A percentile compares a stretch with the other conserved stretches of the same genome.
These are phyloP conservation scores for Lucifuga dentata DNA, from an alignment of 2,113 vertebrate genomes.

Conservation along the genomic window DNA sequence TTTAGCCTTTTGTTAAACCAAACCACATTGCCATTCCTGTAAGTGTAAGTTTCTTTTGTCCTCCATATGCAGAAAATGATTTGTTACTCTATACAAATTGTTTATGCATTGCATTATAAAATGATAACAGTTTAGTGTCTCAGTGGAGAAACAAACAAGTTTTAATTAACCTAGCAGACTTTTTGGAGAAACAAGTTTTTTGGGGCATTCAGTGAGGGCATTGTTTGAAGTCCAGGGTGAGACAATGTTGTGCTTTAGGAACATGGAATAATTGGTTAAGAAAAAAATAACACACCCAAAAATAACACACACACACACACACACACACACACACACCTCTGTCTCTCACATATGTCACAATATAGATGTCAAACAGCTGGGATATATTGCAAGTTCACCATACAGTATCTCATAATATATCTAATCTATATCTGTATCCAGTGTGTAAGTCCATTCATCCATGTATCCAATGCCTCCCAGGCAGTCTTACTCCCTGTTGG, in stretches of 20 bases:
- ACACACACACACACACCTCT: neutral
- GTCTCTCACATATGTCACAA: neutral
- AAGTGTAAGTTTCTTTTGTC: constrained; percentile 7
- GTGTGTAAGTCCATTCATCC: constrained; percentile 27
- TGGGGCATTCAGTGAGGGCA: constrained; percentile 8
- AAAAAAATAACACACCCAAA: too few relatives aligned
- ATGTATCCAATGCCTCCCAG: constrained; percentile 15
- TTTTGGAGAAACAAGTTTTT: constrained; percentile 21
- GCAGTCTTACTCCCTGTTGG: constrained; percentile 20
- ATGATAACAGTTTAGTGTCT: neutral
- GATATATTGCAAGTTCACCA: neutral
- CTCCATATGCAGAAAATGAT: constrained; percentile 22
- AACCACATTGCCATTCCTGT: neutral
- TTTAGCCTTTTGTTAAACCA: neutral
- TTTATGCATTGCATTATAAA: constrained; percentile 22
- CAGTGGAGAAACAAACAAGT: neutral
- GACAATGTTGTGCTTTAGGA: too few relatives aligned
- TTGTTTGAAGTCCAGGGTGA: neutral
- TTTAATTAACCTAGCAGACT: constrained; percentile 14
- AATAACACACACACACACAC: neutral
- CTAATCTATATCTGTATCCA: constrained; percentile 23
- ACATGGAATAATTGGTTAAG: too few relatives aligned
- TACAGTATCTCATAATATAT: constrained; percentile 7
- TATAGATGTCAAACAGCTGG: constrained; percentile 5
- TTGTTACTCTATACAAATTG: constrained; percentile 10